phyloP scores from a whole-genome alignment of 2,888 invertebrate species.

The Acrobasis suavella region DNA sequence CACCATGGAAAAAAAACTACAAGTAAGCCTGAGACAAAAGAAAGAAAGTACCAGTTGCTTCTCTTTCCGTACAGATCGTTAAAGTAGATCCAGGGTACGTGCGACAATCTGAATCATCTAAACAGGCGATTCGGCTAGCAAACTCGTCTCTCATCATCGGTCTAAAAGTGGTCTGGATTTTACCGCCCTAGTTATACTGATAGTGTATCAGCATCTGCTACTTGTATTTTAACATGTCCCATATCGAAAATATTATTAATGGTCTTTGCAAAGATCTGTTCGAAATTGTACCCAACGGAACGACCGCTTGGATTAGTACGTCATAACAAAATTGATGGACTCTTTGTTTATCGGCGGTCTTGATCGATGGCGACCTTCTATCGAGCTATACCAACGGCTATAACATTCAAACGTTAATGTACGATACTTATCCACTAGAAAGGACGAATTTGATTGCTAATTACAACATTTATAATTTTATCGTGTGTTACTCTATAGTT shows the following conservation, averaged over 20 bases:
- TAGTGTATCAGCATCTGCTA: too few species aligned
- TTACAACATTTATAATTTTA: background rate
- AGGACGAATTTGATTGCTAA: background rate
- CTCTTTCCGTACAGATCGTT: too few species aligned
- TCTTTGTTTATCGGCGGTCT: slow-evolving; percentile 12
- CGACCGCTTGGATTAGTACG: background rate
- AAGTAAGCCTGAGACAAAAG: too few species aligned
- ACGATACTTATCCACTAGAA: background rate
- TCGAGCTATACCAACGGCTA: background rate
- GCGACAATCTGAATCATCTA: too few species aligned
- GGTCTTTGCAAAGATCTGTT: background rate
- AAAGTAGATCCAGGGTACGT: too few species aligned
- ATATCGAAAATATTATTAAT: background rate
- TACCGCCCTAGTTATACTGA: too few species aligned
- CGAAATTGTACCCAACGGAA: background rate
- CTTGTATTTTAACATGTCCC: too few species aligned
- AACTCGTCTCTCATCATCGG: too few species aligned
- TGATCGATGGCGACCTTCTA: slow-evolving; percentile 12
- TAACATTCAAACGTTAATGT: background rate
- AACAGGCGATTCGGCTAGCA: too few species aligned
- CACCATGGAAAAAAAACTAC: too few species aligned
- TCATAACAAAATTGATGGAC: slow-evolving; percentile 8
- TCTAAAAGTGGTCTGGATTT: too few species aligned
- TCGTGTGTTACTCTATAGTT: background rate
- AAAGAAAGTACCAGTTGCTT: too few species aligned